Evolutionary conservation across 2,797 vertebrate species (phyloP), one percentile per base, ranked within the genome.

Genomic region (Channallabes apus): DNA sequence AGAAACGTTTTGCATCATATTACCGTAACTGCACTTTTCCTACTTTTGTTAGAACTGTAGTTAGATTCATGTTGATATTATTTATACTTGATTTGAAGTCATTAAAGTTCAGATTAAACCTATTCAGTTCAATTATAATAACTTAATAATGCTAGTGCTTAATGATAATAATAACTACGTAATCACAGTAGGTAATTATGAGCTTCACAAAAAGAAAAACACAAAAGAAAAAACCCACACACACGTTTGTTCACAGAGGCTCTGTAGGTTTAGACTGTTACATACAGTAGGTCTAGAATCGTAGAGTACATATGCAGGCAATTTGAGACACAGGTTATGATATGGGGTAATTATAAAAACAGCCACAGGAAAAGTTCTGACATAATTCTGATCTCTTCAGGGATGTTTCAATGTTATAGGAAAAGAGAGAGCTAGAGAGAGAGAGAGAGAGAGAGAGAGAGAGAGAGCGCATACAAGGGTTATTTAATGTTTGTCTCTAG

Each of bases 391-490:
- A 20, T 80, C 29, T 80, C 35, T 41, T 46, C 18, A 65, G 61
- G 15, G 7, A 46, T 20, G 20, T 51, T 65, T 65, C 78, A 80
- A 51, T 64, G 38, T 80, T 6, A 15, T 14, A 32, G 56, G 9
- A 14, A 35, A 56, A 77, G 61, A 62, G 24, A 24, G 22, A 78
- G 24, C 59, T 3, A 79, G 41, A 81, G 61, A 79, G 85, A 27
- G 51, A 86, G 84, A 59, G 61, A 86, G 80, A 77, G 32, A 86
- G 75, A 64, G 87, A 75, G 86, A 89, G 90, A 86, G 86, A 56
- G 41, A n/a, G 29, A 76, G 54, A n/a, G 32, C 59, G 29, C 14
- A 59, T 46, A 14, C 56, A 72, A 69, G 56, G 88, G 62, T 82
- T 72, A 67, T 86, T 73, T 84, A 86, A 75, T 86, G 79, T 89